Evolutionary conservation across 2,797 vertebrate genomes (phyloP).

Genomic region (Amniataba percoides): DNA sequence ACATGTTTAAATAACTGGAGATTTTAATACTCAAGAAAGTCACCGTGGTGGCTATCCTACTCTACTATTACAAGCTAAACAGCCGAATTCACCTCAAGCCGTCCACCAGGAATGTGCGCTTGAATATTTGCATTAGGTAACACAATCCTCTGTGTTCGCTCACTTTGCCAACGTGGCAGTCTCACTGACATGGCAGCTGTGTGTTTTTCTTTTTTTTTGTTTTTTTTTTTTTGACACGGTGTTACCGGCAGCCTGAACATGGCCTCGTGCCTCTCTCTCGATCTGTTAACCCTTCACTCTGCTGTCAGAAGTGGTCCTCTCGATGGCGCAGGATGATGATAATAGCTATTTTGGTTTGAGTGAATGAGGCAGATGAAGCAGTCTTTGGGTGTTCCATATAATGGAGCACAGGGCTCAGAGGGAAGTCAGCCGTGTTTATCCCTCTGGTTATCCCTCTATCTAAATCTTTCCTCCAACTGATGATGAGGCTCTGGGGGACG

Average conservation of each 20-base stretch:
- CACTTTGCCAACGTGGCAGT: conserved; percentile 7
- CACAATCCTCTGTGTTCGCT: neutral
- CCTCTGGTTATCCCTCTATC: conserved; percentile 81
- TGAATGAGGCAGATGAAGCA: conserved; percentile 53
- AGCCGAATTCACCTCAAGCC: neutral
- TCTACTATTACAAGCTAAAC: neutral
- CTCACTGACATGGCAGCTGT: neutral
- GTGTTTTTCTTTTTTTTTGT: neutral
- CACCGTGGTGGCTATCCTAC: neutral
- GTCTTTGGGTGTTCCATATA: conserved; percentile 56
- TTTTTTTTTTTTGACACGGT: conserved; percentile 3
- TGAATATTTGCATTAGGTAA: neutral
- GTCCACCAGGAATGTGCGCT: neutral
- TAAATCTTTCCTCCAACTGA: conserved; percentile 71
- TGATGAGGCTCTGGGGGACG: conserved; percentile 68
- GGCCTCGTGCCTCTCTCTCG: conserved; percentile 20
- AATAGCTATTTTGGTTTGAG: conserved; percentile 54
- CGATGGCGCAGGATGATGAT: conserved; percentile 31
- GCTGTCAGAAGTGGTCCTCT: conserved; percentile 17
- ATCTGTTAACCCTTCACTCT: conserved; percentile 29
- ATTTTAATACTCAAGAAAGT: neutral
- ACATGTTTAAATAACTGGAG: neutral
- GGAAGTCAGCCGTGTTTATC: conserved; percentile 79
- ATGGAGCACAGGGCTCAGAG: conserved; percentile 62
- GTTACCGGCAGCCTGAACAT: conserved; percentile 1